phyloP scores from a whole-genome alignment of 1,140 invertebrate genomes.

The Liolophura sinensis region DNA sequence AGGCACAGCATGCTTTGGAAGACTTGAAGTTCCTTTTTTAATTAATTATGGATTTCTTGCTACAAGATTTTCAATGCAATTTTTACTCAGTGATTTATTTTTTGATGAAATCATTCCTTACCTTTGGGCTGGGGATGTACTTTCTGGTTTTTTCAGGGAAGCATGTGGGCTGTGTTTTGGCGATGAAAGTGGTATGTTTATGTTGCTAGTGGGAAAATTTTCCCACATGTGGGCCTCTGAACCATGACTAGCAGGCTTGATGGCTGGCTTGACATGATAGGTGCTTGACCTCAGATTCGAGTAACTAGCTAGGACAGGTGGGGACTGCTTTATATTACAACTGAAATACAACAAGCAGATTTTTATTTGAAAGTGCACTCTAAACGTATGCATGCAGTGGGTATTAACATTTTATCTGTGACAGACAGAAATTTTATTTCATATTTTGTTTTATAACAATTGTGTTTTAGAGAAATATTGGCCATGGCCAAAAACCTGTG shows the following conservation, averaged over 20 bases:
- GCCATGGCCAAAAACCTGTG: no score
- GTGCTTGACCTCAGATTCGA: background rate
- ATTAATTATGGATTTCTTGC: no score
- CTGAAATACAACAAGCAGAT: background rate
- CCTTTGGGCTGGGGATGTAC: no score
- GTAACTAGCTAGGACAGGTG: constrained; percentile 2
- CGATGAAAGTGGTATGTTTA: constrained; percentile 1
- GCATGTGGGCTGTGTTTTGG: no score
- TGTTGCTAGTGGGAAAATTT: constrained; percentile 2
- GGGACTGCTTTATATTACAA: background rate
- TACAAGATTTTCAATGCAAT: no score
- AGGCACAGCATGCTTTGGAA: no score
- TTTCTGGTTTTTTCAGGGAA: no score
- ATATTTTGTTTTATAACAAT: no score
- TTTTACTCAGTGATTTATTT: no score
- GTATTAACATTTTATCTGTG: background rate
- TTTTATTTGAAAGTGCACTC: background rate
- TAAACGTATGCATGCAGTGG: background rate
- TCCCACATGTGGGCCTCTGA: background rate
- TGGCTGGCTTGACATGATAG: background rate
- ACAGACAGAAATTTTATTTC: background rate
- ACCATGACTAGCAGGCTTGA: constrained; percentile 11
- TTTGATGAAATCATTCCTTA: no score
- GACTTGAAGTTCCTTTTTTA: no score
- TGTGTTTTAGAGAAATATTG: no score